Conservation (phyloP, 53 echinoderm and acorn worm genomes). For the Pentamera pediparva region DNA sequence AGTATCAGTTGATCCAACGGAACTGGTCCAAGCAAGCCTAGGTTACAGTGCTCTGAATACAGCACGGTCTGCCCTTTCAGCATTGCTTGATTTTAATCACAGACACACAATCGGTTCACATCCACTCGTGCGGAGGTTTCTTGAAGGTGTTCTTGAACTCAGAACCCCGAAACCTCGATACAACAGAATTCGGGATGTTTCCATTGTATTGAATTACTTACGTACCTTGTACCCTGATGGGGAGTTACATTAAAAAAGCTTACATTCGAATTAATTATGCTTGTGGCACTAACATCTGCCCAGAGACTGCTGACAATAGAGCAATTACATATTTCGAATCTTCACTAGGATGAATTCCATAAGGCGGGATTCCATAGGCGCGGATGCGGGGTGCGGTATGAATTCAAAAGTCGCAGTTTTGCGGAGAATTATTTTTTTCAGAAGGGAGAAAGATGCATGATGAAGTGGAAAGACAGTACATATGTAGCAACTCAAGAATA, state of each 20-base stretch:
- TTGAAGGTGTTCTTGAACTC: constrained; percentile 32
- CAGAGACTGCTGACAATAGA: not conserved
- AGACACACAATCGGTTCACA: constrained; percentile 14
- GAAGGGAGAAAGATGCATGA: no score
- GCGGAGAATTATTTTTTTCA: no score
- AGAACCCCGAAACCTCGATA: constrained; percentile 27
- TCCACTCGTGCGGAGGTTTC: constrained; percentile 16
- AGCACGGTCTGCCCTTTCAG: not conserved
- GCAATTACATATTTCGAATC: not conserved
- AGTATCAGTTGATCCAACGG: no score
- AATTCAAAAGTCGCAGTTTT: no score
- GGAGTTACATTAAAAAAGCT: not conserved
- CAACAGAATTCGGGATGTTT: constrained; percentile 20
- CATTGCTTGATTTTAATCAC: not conserved
- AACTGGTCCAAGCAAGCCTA: not conserved
- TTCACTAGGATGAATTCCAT: not conserved
- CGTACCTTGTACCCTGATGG: not conserved
- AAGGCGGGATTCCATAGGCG: not conserved
- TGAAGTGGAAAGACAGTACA: no score
- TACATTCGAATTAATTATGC: not conserved
- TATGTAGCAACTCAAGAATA: no score
- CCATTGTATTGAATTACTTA: constrained; percentile 8
- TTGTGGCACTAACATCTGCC: not conserved
- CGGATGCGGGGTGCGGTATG: no score
- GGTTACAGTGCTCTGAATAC: constrained; percentile 19